Evolutionary conservation across 2,888 invertebrate species (phyloP).

Genomic region (Metellina segmentata): DNA sequence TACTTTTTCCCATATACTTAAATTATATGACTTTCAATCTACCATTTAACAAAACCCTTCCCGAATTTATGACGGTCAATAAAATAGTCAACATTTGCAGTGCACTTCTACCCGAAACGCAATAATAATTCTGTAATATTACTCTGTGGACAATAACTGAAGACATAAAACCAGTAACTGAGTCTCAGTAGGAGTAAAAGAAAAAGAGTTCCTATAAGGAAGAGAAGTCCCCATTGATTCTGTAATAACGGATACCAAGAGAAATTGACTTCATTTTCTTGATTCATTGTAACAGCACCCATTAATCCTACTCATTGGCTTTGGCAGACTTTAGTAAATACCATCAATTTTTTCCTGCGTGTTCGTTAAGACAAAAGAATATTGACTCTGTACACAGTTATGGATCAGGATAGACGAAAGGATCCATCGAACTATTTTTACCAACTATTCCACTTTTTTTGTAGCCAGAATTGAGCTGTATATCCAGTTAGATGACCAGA

Average conservation of each 20-base stretch:
- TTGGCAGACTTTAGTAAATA: conserved; percentile 30
- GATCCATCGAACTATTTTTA: neutral
- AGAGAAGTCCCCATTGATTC: conserved; percentile 21
- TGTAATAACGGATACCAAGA: conserved; percentile 16
- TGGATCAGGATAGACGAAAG: no score
- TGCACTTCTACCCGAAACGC: neutral
- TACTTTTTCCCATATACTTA: no score
- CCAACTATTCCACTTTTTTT: neutral
- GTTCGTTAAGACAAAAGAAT: conserved; percentile 4
- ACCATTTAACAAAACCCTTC: neutral
- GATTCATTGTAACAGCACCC: conserved; percentile 36
- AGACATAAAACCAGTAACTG: conserved; percentile 36
- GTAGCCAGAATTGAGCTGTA: neutral
- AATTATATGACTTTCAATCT: neutral
- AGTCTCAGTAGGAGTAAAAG: neutral
- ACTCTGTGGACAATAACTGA: conserved; percentile 35
- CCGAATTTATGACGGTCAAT: neutral
- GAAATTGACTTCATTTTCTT: conserved; percentile 48
- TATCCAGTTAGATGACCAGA: neutral
- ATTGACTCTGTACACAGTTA: neutral
- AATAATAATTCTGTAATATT: conserved; percentile 33
- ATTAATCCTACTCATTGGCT: conserved; percentile 47
- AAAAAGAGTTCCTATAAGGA: conserved; percentile 4
- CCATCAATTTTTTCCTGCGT: conserved; percentile 13
- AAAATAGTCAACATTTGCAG: conserved; percentile 13